phyloP scores from a whole-genome alignment of 2,888 invertebrate species.

The Stramonita haemastoma region DNA sequence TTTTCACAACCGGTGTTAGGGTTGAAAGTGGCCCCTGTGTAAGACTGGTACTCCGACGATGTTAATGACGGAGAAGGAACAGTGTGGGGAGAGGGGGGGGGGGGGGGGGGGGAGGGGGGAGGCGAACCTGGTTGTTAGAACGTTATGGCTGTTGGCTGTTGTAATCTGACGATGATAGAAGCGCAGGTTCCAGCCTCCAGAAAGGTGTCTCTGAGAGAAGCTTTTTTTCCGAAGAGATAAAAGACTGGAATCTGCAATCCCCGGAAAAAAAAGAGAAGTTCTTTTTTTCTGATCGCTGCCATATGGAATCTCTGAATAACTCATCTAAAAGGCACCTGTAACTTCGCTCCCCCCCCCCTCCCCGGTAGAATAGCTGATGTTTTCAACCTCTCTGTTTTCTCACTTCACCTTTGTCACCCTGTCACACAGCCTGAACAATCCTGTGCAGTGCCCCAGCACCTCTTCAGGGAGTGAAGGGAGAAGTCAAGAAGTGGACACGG shows the following conservation, averaged over 20 bases:
- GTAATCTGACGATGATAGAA: neutral
- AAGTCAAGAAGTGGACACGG: no score
- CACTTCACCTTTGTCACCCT: neutral
- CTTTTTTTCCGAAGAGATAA: no score
- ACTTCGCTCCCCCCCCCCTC: neutral
- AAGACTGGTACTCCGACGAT: neutral
- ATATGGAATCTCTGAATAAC: neutral
- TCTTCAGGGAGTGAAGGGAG: no score
- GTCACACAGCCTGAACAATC: neutral
- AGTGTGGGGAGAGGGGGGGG: neutral
- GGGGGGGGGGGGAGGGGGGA: neutral
- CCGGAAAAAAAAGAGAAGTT: neutral
- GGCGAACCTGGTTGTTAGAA: neutral
- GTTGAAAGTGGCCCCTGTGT: neutral
- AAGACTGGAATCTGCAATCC: no score
- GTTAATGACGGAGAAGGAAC: neutral
- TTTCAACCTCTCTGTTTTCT: neutral
- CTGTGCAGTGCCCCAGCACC: no score
- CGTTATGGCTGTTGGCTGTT: neutral
- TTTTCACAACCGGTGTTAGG: neutral
- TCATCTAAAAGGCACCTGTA: neutral
- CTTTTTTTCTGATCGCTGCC: neutral
- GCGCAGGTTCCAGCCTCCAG: no score
- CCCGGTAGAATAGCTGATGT: neutral
- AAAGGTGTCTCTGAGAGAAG: no score